Conservation (phyloP, 2,888 invertebrate species). For the Drosophila glabriapex region DNA sequence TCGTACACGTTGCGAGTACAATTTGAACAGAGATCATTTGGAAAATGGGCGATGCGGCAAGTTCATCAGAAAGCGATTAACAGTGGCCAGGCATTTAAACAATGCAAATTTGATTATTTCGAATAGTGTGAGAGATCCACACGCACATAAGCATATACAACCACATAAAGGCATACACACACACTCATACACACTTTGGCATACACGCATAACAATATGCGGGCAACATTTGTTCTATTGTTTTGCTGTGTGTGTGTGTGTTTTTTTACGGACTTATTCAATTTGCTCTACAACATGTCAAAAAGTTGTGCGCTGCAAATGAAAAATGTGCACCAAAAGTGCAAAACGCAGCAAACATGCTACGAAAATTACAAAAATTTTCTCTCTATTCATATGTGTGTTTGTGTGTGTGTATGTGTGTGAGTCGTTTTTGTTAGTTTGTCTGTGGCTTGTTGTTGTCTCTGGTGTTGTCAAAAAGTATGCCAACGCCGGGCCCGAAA, state of each 20-base stretch:
- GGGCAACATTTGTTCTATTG: slow-evolving; percentile 51
- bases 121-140: slow-evolving; percentile 32
- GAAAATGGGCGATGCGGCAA: slow-evolving; percentile 27
- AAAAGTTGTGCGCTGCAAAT: slow-evolving; percentile 74
- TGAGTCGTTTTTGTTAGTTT: slow-evolving; percentile 67
- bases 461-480: slow-evolving; percentile 78
- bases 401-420: slow-evolving; percentile 21
- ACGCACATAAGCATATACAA: slow-evolving; percentile 19
- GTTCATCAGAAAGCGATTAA: slow-evolving; percentile 58
- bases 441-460: slow-evolving; percentile 76
- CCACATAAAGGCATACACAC: background rate
- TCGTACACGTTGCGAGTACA: background rate
- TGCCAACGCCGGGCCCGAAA: slow-evolving; percentile 68
- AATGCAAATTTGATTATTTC: slow-evolving; percentile 73
- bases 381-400: slow-evolving; percentile 3
- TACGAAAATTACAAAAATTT: slow-evolving; percentile 72
- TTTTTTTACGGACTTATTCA: slow-evolving; percentile 67
- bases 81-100: slow-evolving; percentile 20
- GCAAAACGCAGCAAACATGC: slow-evolving; percentile 81
- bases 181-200: background rate
- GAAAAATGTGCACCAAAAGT: slow-evolving; percentile 78
- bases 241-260: slow-evolving; percentile 21
- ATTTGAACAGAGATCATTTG: slow-evolving; percentile 25
- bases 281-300: slow-evolving; percentile 78
- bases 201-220: slow-evolving; percentile 18